Evolutionary conservation across 2,797 vertebrate species (phyloP).

Genomic region (Acanthis flammea): DNA sequence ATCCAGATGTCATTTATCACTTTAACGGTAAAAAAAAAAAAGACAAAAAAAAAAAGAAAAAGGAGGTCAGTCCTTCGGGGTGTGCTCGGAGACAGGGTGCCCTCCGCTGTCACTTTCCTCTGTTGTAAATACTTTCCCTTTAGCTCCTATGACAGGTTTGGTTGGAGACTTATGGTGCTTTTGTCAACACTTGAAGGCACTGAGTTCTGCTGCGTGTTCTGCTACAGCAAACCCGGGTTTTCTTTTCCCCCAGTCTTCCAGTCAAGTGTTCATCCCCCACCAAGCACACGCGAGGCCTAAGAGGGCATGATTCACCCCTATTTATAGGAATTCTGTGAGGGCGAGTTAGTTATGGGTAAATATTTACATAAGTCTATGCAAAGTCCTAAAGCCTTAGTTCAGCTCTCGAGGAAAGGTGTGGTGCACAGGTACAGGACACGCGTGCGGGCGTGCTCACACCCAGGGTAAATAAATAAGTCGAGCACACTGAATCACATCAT

Average conservation of each 20-base stretch:
- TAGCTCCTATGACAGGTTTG: slow-evolving; percentile 9
- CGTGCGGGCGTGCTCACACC: not conserved
- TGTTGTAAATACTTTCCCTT: slow-evolving; percentile 23
- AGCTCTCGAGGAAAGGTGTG: slow-evolving; percentile 10
- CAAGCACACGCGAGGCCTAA: slow-evolving; percentile 13
- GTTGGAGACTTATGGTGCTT: slow-evolving; percentile 33
- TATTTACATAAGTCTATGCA: slow-evolving; percentile 60
- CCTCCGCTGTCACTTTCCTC: slow-evolving; percentile 5
- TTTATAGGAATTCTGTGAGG: slow-evolving; percentile 1
- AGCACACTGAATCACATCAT: not conserved
- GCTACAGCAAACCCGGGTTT: slow-evolving; percentile 53
- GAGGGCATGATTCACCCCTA: slow-evolving; percentile 26
- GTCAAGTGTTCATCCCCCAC: not conserved
- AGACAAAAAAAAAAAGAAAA: too few species aligned
- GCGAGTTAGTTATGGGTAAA: slow-evolving; percentile 59
- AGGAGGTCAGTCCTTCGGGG: not conserved
- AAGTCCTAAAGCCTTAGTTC: slow-evolving; percentile 38
- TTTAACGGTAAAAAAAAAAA: not conserved
- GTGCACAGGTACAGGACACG: slow-evolving; percentile 20
- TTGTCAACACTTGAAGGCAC: slow-evolving; percentile 66
- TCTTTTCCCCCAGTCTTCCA: not conserved
- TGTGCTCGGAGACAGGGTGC: not conserved
- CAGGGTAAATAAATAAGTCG: not conserved
- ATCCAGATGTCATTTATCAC: not conserved
- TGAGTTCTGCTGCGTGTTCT: slow-evolving; percentile 10